Conservation (phyloP, 23 tunicate species). For the Trididemnum clinides region DNA sequence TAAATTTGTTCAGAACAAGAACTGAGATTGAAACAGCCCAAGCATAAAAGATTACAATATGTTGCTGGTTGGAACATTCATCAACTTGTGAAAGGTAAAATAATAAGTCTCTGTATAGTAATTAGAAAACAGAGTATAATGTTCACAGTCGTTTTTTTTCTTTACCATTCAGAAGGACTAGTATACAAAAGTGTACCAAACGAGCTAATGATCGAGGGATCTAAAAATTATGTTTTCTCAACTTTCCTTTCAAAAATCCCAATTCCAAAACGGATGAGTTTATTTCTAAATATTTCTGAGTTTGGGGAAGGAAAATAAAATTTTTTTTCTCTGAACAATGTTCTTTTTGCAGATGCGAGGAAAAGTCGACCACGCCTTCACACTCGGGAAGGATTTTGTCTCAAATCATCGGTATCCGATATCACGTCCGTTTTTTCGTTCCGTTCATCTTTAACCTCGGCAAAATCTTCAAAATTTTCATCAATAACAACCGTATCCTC, state of each 20-base stretch:
- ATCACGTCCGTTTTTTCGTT: constrained; percentile 49
- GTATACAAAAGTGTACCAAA: no score
- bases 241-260: no score
- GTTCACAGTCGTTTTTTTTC: no score
- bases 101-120: no score
- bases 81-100: constrained; percentile 72
- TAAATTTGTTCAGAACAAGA: constrained; percentile 64
- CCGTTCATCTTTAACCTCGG: constrained; percentile 32
- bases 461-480: constrained; percentile 66
- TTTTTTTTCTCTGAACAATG: no score
- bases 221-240: no score
- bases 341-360: constrained; percentile 81
- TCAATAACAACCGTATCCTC: constrained; percentile 53
- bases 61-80: constrained; percentile 88
- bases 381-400: constrained; percentile 77
- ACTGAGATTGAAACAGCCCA: constrained; percentile 46
- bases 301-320: no score
- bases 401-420: constrained; percentile 65
- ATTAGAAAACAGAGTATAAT: no score
- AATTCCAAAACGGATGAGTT: no score
- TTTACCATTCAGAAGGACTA: no score
- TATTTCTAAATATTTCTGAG: no score
- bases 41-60: constrained; percentile 70
- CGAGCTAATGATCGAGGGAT: no score
- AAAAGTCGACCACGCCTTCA: constrained; percentile 69